Base-by-base conservation (phyloP, 1,140 invertebrate species). In the Bombus cullumanus region DNA sequence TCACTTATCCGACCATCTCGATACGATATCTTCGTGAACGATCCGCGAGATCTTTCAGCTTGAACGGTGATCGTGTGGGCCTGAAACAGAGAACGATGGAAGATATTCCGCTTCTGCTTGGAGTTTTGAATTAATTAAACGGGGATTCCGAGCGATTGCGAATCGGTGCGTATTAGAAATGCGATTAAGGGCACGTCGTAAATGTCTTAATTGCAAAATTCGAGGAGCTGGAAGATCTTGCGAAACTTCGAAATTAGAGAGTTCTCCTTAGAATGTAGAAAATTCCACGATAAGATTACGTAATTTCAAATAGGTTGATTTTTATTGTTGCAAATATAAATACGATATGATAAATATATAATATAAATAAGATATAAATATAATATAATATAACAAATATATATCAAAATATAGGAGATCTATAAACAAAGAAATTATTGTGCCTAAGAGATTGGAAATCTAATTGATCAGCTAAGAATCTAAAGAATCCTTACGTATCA, bases 1-100 rank as follows among this genome's bases (percentile, higher is more conserved):
- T 13, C 22, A 25, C 25, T 72, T 79, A 80, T 80, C 77, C 47
- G 53, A 28, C n/a, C 47, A 80, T 79, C 74, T 47, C 64, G 59
- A 81, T 75, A 41, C 64, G 3, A 22, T 82, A 74, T 82, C 79
- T 34, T 69, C 28, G 25, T 6, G 59, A n/a, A 43, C 47, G 73
- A 68, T 77, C 62, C 76, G 25, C 73, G 28, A 34, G 43, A 68
- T 84, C n/a, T 71, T 79, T 59, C 53, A 31, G 53, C 18, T 59
- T 84, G 47, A 72, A 84, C 75, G 39, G 53, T 13, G 47, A 47
- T 28, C 34, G 18, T 76, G 22, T 43, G 18, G 34, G 39, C 12
- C 59, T 47, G 6, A 8, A n/a, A 41, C 37, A 41, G 12, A 12
- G 12, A n/a, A n/a, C 25, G 37, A 39, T 1, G 15, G 8, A 73